Evolutionary conservation across 2,797 vertebrate species (phyloP).

Genomic region (Eremophila alpestris): DNA sequence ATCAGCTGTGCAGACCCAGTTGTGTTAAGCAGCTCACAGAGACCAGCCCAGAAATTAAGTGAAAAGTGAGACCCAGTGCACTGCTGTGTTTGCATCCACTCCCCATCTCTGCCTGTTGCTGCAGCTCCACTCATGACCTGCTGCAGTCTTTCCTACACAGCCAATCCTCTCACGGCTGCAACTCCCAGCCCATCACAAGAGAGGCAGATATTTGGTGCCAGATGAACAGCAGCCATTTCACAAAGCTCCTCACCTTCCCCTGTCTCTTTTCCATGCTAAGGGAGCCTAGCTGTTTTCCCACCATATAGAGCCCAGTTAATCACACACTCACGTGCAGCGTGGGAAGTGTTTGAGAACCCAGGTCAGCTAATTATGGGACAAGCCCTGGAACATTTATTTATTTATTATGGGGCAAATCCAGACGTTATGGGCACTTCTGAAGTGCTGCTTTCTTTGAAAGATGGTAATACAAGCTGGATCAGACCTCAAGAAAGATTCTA

Average conservation of each 20-base stretch:
- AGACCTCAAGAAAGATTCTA: not conserved
- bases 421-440: not conserved
- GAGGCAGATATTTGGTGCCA: not conserved
- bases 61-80: not conserved
- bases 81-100: not conserved
- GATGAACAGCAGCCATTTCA: not conserved
- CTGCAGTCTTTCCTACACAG: not conserved
- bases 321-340: rapidly evolving
- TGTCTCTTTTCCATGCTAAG: not conserved
- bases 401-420: not conserved
- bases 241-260: not conserved
- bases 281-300: not conserved
- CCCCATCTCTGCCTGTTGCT: not conserved
- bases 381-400: not conserved
- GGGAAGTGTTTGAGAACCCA: not conserved
- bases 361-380: not conserved
- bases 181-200: not conserved
- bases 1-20: not conserved
- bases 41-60: not conserved
- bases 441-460: not conserved
- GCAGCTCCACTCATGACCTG: not conserved
- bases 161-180: not conserved
- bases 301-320: not conserved
- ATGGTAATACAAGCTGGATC: not conserved
- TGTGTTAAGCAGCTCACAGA: not conserved